A percentile compares a stretch with the other conserved stretches of the same genome.
Conservation (phyloP, 2,797 vertebrate species). For the Euthynnus affinis region DNA sequence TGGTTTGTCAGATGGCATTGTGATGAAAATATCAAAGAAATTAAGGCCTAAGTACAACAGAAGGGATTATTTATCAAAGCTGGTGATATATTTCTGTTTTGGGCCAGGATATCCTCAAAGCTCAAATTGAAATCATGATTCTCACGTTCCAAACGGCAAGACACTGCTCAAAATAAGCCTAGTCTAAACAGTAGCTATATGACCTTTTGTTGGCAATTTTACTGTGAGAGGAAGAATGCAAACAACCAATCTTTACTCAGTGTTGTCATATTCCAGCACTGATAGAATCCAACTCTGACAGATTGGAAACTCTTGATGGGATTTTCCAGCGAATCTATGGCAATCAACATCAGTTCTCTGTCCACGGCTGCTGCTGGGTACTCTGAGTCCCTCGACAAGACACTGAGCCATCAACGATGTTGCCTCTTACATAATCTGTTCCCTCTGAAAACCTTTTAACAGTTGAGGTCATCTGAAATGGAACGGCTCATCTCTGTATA, state of each 20-base stretch:
- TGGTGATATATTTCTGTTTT: conserved; percentile 12
- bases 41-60: neutral
- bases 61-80: conserved; percentile 20
- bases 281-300: conserved; percentile 29
- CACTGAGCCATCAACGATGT: neutral
- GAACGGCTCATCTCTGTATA: neutral
- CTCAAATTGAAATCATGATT: conserved; percentile 19
- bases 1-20: neutral
- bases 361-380: neutral
- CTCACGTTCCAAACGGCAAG: neutral
- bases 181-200: conserved; percentile 20
- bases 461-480: conserved; percentile 2
- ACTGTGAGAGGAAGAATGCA: conserved; percentile 25
- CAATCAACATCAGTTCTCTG: conserved; percentile 3
- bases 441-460: conserved; percentile 9
- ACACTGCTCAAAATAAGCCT: neutral
- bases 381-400: conserved; percentile 11
- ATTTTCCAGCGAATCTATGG: conserved; percentile 36
- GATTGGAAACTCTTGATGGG: conserved; percentile 47
- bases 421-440: conserved; percentile 18
- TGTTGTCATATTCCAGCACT: conserved; percentile 20
- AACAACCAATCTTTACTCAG: conserved; percentile 21
- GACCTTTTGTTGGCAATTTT: conserved; percentile 6
- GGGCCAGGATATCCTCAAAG: conserved; percentile 4
- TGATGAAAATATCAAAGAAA: conserved; percentile 27